phyloP scores from a whole-genome alignment of 2,888 invertebrate species.

The Amblyteles armatorius region DNA sequence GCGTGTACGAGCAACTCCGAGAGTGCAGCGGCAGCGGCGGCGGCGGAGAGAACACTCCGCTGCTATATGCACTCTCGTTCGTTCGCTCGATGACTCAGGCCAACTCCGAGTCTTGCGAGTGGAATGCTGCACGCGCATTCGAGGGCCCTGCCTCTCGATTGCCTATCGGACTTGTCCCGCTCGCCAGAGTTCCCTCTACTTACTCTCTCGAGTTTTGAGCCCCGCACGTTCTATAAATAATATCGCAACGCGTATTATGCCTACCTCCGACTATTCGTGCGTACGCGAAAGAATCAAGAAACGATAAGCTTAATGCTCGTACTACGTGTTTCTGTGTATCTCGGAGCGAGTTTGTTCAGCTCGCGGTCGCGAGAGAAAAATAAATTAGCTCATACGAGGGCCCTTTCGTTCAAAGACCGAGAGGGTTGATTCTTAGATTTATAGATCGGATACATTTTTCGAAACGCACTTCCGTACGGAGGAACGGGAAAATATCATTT shows the following conservation, averaged over 20 bases:
- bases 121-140: conserved; percentile 76
- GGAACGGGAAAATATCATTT: neutral
- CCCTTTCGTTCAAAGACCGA: neutral
- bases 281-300: conserved; percentile 54
- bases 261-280: conserved; percentile 27
- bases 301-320: conserved; percentile 52
- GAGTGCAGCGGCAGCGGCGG: conserved; percentile 9
- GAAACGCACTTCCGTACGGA: neutral
- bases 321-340: conserved; percentile 1
- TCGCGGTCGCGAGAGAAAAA: neutral
- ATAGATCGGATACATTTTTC: neutral
- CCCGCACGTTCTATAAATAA: conserved; percentile 61
- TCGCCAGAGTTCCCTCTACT: conserved; percentile 41
- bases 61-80: conserved; percentile 27
- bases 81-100: conserved; percentile 74
- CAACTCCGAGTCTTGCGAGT: conserved; percentile 35
- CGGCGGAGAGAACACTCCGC: conserved; percentile 3
- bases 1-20: neutral
- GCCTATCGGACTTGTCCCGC: conserved; percentile 76
- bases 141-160: conserved; percentile 78
- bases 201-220: conserved; percentile 18
- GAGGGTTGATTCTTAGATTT: conserved; percentile 6
- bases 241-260: conserved; percentile 57
- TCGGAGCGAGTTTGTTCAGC: conserved; percentile 22
- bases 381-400: neutral